Evolutionary conservation across 35 echinoderm and acorn worm species (phyloP), one percentile per base, ranked within the genome.

Genomic region (Apostichopus parvimensis): DNA sequence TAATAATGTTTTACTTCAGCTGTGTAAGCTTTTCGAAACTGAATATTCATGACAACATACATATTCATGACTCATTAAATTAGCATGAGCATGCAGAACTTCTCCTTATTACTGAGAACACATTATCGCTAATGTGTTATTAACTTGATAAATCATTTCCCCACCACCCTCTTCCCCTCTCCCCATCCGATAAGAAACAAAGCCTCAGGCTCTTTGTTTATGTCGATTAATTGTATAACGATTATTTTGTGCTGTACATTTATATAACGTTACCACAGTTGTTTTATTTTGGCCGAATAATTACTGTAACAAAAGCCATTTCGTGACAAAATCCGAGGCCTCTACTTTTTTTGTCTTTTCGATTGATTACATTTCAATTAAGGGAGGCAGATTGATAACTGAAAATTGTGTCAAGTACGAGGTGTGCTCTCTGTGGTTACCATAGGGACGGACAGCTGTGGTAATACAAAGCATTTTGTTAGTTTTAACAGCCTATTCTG

Each of bases 341-440:
- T 22, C 18, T 68, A 11, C 26, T 84, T 5, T 58, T 56, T 25
- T 5, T 5, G n/a, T 84, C 18, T 20, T n/a, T 84, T 54, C 22
- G 55, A 60, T 84, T 59, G 57, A 84, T 84, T 54, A 58, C 57
- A 22, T 84, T 84, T 84, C 52, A 84, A 84, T 84, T 84, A 84
- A 84, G 56, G 60, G 56, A 15, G 12, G 18, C 53, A 54, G 52
- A 58, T 58, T 84, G 54, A 84, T 84, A 60, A 20, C 81, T 58
- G 57, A 84, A 21, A 84, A 84, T 84, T 59, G 56, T 60, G 81
- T 84, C 13, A 84, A n/a, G 57, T 54, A 58, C 54, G 52, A 59
- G 56, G 11, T 21, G 54, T 84, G 81, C 23, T 60, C 55, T 84
- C 81, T 84, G 17, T 59, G 56, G 81, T 84, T 58, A 55, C 81